A percentile compares a stretch with the other conserved stretches of the same genome.
phyloP scores from a whole-genome alignment of 2,113 vertebrate species.

The Noturus placidus region DNA sequence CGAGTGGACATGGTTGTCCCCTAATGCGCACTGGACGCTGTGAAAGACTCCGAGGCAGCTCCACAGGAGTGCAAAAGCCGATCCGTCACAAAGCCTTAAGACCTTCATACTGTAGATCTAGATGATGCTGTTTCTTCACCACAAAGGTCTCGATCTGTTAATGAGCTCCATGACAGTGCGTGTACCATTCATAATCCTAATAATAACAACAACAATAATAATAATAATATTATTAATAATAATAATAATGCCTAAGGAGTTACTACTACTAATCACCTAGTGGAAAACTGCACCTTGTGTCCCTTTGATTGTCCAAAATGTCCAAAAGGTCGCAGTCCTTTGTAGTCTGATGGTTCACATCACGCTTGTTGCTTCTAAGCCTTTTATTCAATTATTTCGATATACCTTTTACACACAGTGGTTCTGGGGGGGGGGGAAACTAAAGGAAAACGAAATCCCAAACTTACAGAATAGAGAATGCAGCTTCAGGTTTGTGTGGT shows the following conservation, averaged over 20 bases:
- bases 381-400: too few species aligned
- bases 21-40: slow-evolving; percentile 82
- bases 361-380: neutral
- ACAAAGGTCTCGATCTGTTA: slow-evolving; percentile 6
- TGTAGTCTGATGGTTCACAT: slow-evolving; percentile 21
- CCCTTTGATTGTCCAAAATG: neutral
- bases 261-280: too few species aligned
- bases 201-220: neutral
- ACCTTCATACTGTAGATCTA: slow-evolving; percentile 75
- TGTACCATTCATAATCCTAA: slow-evolving; percentile 24
- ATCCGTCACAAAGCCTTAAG: slow-evolving; percentile 73
- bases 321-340: neutral
- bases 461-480: neutral
- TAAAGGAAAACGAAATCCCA: too few species aligned
- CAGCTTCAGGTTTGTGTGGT: neutral
- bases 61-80: slow-evolving; percentile 84
- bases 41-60: slow-evolving; percentile 84
- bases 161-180: slow-evolving; percentile 35
- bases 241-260: neutral
- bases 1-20: slow-evolving; percentile 97
- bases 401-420: neutral
- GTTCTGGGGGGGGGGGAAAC: neutral
- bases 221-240: neutral
- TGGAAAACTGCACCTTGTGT: neutral
- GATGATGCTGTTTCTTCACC: slow-evolving; percentile 38